Conservation (phyloP, 2,888 invertebrate species). For the Limulus polyphemus region DNA sequence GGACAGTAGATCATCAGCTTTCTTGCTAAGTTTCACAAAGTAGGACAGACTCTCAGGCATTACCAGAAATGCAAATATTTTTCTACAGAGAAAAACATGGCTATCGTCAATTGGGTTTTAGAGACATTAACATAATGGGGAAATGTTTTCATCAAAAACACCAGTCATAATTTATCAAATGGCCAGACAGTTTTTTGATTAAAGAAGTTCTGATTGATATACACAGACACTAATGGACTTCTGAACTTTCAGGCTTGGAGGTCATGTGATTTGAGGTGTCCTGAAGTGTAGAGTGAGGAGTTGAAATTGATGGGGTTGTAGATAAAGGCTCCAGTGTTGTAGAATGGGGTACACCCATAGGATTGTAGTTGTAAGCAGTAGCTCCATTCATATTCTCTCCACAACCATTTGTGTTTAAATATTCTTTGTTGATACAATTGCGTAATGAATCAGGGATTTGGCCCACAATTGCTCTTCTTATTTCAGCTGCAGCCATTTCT, state of each 20-base stretch:
- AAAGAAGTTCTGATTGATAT: no score
- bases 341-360: constrained; percentile 28
- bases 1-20: no score
- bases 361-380: constrained; percentile 27
- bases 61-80: no score
- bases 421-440: constrained; percentile 98
- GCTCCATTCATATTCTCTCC: constrained; percentile 15
- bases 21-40: no score
- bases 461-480: constrained; percentile 93
- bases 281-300: constrained; percentile 57
- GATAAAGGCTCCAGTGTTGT: constrained; percentile 27
- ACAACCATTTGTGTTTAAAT: constrained; percentile 41
- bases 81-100: no score
- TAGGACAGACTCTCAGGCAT: no score
- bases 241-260: constrained; percentile 64
- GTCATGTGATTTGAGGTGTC: constrained; percentile 71
- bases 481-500: constrained; percentile 97
- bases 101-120: no score
- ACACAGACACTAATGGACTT: constrained; percentile 52
- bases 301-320: constrained; percentile 43
- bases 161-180: no score
- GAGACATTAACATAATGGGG: no score
- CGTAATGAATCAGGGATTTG: constrained; percentile 95
- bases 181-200: no score
- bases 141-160: no score